Evolutionary conservation across 2,113 vertebrate genomes (phyloP), one percentile per base, ranked within the genome.

Genomic region (Syngnathus scovelli): DNA sequence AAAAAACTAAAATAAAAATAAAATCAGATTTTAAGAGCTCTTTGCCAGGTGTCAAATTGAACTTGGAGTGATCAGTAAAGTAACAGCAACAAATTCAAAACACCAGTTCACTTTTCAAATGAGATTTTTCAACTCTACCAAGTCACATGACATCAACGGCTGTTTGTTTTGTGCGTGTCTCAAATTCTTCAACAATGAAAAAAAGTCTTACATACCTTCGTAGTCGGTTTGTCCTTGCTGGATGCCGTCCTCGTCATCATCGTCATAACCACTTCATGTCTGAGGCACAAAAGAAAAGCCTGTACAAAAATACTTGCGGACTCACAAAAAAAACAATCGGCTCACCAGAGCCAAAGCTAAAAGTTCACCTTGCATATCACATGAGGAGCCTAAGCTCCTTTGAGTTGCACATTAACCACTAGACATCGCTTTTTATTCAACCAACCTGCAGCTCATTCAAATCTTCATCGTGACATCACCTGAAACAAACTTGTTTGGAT

Each of bases 351-450:
- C 63, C 64, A 71, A 76, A 81, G 80, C 76, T 54, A 77, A 85
- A 81, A 74, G 77, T 82, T 83, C 80, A 74, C 76, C 66, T 68
- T 64, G 83, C 67, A 80, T 78, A 80, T 83, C 76, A 80, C 80
- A 81, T 78, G 82, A 74, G 64, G 21, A 62, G 37, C 49, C 66
- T 60, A 60, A 80, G 64, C 39, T 60, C 48, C 58, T 49, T 68
- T 59, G 54, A 69, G 87, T 88, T 87, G 81, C 68, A 82, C 76
- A 88, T 90, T 89, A 89, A 90, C 89, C 61, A 68, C 60, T 65
- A 76, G 63, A 63, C 75, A 46, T 61, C 15, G 44, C 37, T 61
- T 2, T 44, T 27, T 46, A 69, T 19, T 82, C 59, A 56, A 71
- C 64, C 48, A 44, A 69, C 23, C 66, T 61, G 71, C 68, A 62